Conservation (phyloP, 1,140 invertebrate genomes). For the Asbolus verrucosus region DNA sequence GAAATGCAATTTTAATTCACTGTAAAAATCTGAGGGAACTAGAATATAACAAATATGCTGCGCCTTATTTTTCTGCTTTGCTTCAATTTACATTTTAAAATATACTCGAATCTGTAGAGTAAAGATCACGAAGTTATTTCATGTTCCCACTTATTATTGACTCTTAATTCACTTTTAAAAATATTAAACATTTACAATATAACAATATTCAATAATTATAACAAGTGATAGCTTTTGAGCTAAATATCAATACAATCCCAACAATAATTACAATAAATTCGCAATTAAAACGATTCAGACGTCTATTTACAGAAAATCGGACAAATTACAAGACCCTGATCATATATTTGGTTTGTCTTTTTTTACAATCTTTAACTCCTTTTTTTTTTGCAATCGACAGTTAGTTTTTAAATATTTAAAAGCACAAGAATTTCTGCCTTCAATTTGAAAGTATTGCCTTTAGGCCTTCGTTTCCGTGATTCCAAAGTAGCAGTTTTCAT, state of each 20-base stretch:
- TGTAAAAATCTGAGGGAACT: too few relatives aligned
- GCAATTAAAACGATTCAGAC: slow-evolving; percentile 4
- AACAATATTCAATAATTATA: slow-evolving; percentile 19
- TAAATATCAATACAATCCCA: slow-evolving; percentile 23
- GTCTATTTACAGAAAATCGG: neutral
- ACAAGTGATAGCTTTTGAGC: slow-evolving; percentile 22
- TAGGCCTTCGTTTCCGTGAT: slow-evolving; percentile 1
- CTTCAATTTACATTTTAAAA: too few relatives aligned
- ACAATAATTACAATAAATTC: slow-evolving; percentile 10
- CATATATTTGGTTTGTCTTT: slow-evolving; percentile 9
- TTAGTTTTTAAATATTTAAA: neutral
- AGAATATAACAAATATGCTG: too few relatives aligned
- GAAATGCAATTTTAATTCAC: too few relatives aligned
- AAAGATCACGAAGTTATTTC: too few relatives aligned
- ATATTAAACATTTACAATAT: slow-evolving; percentile 23
- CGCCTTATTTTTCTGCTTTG: too few relatives aligned
- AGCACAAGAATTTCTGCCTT: slow-evolving; percentile 24
- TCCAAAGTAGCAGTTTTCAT: neutral
- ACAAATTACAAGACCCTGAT: too few relatives aligned
- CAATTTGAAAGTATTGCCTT: neutral
- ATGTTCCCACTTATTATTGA: slow-evolving; percentile 9
- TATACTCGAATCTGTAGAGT: too few relatives aligned
- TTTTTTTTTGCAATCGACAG: neutral
- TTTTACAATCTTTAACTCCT: slow-evolving; percentile 4
- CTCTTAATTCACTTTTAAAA: neutral